A percentile compares a stretch with the other conserved stretches of the same genome.
phyloP scores from a whole-genome alignment of 2,113 vertebrate species.

The Boulengeromyrus knoepffleri region DNA sequence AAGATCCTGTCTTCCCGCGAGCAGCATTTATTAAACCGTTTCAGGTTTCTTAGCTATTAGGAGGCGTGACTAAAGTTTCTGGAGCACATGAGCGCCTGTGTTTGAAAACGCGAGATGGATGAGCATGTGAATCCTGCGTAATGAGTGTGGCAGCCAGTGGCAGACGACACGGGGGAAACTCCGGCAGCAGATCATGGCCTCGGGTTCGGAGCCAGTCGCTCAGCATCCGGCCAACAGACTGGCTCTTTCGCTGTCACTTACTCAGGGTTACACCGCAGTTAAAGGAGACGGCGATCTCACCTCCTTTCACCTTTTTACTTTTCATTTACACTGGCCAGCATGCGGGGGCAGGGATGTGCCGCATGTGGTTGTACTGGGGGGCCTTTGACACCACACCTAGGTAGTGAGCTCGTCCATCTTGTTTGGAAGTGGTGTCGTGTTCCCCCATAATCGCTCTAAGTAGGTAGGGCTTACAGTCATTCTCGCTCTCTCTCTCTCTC shows the following conservation, averaged over 20 bases:
- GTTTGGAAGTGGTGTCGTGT: background rate
- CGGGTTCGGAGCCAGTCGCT: background rate
- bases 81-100: background rate
- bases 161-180: background rate
- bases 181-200: background rate
- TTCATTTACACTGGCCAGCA: background rate
- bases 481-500: background rate
- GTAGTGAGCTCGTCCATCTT: background rate
- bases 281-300: background rate
- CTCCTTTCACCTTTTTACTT: background rate
- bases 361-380: background rate
- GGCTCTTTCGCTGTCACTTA: background rate
- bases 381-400: background rate
- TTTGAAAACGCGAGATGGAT: background rate
- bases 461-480: background rate
- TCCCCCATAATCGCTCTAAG: background rate
- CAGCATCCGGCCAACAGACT: background rate
- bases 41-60: background rate
- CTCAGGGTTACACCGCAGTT: background rate
- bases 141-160: background rate
- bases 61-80: background rate
- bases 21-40: background rate
- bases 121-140: background rate
- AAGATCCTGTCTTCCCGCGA: background rate
- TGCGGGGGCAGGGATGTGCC: background rate